These are phyloP conservation scores for Ophion ventricosus DNA, from an alignment of 2,888 invertebrate species.

Conservation along the genomic window DNA sequence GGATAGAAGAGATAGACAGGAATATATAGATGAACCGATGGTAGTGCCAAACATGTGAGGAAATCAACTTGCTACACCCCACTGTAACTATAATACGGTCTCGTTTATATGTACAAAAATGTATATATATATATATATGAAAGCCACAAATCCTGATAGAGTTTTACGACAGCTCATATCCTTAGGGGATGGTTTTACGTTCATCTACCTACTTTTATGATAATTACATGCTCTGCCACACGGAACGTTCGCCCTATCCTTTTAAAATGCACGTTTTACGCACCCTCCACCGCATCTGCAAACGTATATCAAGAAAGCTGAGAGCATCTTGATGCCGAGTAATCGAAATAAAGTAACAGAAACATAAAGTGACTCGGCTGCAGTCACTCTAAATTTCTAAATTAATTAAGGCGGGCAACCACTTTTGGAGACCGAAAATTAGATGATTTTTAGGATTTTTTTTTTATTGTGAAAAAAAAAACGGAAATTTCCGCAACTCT, in stretches of 20 bases:
- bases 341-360: constrained; percentile 2
- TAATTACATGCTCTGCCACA: constrained; percentile 62
- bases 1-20: constrained; percentile 16
- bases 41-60: constrained; percentile 9
- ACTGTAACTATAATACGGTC: constrained; percentile 15
- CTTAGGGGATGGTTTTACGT: constrained; percentile 62
- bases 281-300: background rate
- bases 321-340: background rate
- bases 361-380: no score
- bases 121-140: background rate
- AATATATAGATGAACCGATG: constrained; percentile 31
- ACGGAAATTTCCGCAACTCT: no score
- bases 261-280: constrained; percentile 35
- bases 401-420: no score
- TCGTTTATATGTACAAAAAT: background rate
- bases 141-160: constrained; percentile 41
- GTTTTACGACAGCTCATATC: constrained; percentile 63
- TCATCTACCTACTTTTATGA: constrained; percentile 67
- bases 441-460: no score
- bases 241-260: constrained; percentile 18
- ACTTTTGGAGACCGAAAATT: no score
- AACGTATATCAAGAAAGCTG: constrained; percentile 2
- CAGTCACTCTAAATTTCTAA: no score
- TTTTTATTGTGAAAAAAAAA: no score
- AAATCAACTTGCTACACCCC: constrained; percentile 42